A percentile compares a stretch with the other conserved stretches of the same genome.
These are phyloP conservation scores for Auanema freiburgensis DNA, from an alignment of 2,888 invertebrate species.

Conservation along the genomic window DNA sequence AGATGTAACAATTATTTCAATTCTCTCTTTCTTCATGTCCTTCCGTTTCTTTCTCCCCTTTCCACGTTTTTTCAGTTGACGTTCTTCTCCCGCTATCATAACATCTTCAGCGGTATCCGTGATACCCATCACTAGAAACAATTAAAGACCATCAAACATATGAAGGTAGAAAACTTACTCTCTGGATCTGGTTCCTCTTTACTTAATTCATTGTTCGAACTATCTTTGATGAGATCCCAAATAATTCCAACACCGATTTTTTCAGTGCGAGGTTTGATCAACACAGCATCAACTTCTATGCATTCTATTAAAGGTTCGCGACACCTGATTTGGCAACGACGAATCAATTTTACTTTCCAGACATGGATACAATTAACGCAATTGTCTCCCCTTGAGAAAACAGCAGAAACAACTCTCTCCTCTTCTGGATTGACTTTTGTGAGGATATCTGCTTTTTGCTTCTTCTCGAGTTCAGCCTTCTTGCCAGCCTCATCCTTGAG, in stretches of 20 bases:
- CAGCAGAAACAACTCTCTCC: neutral
- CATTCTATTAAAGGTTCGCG: neutral
- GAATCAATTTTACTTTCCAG: neutral
- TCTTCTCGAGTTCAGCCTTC: conserved; percentile 13
- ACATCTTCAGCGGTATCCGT: conserved; percentile 29
- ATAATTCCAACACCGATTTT: conserved; percentile 47
- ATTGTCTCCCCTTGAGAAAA: too few species aligned
- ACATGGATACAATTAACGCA: too few species aligned
- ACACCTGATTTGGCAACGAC: conserved; percentile 1
- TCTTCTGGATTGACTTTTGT: conserved; percentile 11
- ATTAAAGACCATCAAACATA: too few species aligned
- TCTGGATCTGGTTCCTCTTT: neutral
- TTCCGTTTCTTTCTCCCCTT: conserved; percentile 35
- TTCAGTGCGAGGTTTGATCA: conserved; percentile 38
- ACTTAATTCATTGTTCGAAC: neutral
- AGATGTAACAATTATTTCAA: conserved; percentile 17
- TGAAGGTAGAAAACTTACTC: neutral
- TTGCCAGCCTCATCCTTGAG: conserved; percentile 15
- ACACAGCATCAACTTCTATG: conserved; percentile 4
- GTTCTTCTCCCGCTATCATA: conserved; percentile 25
- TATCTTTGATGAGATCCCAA: conserved; percentile 23
- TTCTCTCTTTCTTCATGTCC: conserved; percentile 29
- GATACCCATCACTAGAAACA: conserved; percentile 1
- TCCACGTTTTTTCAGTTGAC: conserved; percentile 27
- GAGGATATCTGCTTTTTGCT: conserved; percentile 16